Conservation (phyloP, 2,113 vertebrate genomes). For the Perca fluviatilis region DNA sequence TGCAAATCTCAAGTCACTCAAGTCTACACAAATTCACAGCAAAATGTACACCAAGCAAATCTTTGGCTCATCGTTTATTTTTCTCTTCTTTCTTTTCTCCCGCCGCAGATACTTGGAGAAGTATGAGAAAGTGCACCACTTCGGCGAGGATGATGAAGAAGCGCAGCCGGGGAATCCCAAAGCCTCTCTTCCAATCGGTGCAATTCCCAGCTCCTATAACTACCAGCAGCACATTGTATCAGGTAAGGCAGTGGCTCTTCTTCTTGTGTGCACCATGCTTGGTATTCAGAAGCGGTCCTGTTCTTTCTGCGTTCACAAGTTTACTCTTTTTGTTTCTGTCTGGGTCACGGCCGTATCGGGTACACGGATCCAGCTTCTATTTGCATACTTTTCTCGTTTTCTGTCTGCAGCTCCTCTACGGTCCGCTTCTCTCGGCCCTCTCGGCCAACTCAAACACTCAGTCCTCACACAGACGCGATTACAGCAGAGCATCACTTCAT, state of each 20-base stretch:
- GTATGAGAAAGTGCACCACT: slow-evolving; percentile 99
- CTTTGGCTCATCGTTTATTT: not conserved
- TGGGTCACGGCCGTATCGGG: not conserved
- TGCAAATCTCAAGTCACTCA: not conserved
- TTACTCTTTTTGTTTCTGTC: not conserved
- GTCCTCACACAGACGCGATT: slow-evolving; percentile 22
- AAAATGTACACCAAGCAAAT: not conserved
- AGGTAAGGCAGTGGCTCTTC: slow-evolving; percentile 84
- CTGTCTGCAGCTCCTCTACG: not conserved
- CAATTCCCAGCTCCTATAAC: slow-evolving; percentile 98
- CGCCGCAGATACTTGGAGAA: slow-evolving; percentile 96
- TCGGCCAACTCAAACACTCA: slow-evolving; percentile 18
- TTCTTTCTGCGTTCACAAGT: not conserved
- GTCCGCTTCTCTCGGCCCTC: not conserved
- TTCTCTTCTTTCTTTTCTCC: not conserved
- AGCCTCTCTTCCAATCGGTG: slow-evolving; percentile 96
- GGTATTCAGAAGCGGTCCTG: not conserved
- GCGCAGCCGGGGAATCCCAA: slow-evolving; percentile 97
- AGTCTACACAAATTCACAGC: not conserved
- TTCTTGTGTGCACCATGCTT: not conserved
- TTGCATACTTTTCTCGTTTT: not conserved
- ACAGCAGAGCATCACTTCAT: slow-evolving; percentile 21
- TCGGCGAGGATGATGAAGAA: slow-evolving; percentile 99
- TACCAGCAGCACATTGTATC: slow-evolving; percentile 99
- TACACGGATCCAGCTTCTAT: not conserved